phyloP scores from a whole-genome alignment of 2,113 vertebrate genomes.

The Otolemur garnettii region DNA sequence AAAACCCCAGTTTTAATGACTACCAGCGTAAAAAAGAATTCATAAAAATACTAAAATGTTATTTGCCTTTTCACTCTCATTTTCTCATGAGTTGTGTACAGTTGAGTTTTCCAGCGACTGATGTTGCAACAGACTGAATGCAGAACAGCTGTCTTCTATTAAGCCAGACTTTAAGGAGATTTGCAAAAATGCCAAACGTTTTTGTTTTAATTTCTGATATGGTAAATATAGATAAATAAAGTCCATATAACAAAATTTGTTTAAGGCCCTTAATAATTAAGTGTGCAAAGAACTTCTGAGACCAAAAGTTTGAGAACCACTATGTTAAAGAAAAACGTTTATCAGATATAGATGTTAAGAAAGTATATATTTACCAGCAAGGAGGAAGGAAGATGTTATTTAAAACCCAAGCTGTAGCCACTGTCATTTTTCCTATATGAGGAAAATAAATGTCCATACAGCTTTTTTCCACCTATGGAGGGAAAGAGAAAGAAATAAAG shows the following conservation, averaged over 20 bases:
- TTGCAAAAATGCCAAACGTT: slow-evolving; percentile 43
- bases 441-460: slow-evolving; percentile 45
- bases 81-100: background rate
- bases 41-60: background rate
- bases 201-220: slow-evolving; percentile 32
- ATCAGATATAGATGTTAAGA: slow-evolving; percentile 12
- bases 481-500: background rate
- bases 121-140: background rate
- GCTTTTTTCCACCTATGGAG: background rate
- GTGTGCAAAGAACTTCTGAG: slow-evolving; percentile 6
- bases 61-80: slow-evolving; percentile 26
- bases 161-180: slow-evolving; percentile 55
- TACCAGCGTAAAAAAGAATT: slow-evolving; percentile 5
- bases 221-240: slow-evolving; percentile 52
- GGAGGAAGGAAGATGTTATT: slow-evolving; percentile 3
- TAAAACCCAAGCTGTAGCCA: background rate
- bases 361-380: background rate
- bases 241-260: background rate
- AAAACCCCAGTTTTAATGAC: background rate
- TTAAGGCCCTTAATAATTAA: background rate
- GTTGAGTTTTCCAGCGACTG: slow-evolving; percentile 18
- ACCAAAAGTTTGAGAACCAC: slow-evolving; percentile 29
- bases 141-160: slow-evolving; percentile 58
- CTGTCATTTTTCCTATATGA: background rate
- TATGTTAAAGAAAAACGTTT: slow-evolving; percentile 36